phyloP scores from a whole-genome alignment of 2,888 invertebrate genomes.

The Parascotia fuliginaria region DNA sequence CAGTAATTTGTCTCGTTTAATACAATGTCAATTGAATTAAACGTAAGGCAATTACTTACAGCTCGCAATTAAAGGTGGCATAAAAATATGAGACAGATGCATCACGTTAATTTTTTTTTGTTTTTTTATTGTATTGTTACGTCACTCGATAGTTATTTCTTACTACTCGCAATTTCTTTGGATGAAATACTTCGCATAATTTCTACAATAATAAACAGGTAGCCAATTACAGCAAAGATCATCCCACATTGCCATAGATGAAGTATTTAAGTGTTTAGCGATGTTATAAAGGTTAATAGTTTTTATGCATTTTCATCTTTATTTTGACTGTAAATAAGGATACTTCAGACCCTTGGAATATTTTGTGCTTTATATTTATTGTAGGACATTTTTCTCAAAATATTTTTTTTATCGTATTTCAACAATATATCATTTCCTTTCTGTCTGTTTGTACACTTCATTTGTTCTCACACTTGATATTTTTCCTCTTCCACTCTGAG shows the following conservation, averaged over 20 bases:
- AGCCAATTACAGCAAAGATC: neutral
- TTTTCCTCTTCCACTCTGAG: too few species aligned
- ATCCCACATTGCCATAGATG: neutral
- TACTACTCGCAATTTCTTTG: neutral
- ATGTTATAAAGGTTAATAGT: neutral
- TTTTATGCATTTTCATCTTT: too few species aligned
- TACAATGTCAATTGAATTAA: slow-evolving; percentile 32
- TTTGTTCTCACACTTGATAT: too few species aligned
- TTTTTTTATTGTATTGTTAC: slow-evolving; percentile 5
- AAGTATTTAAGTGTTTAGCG: neutral
- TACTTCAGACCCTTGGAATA: too few species aligned
- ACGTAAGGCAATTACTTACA: slow-evolving; percentile 24
- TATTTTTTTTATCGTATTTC: too few species aligned
- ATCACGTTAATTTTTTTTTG: neutral
- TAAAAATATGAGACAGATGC: slow-evolving; percentile 10
- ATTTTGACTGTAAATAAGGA: too few species aligned
- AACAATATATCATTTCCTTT: too few species aligned
- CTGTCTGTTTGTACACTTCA: too few species aligned
- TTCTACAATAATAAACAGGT: neutral
- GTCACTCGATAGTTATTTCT: slow-evolving; percentile 21
- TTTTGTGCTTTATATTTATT: too few species aligned
- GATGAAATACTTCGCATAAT: neutral
- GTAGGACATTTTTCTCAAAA: too few species aligned
- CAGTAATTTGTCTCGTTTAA: slow-evolving; percentile 25
- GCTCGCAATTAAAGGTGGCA: slow-evolving; percentile 16